These are phyloP conservation scores for Grammomys surdaster DNA, from an alignment of 2,113 vertebrate genomes.

Conservation along the genomic window DNA sequence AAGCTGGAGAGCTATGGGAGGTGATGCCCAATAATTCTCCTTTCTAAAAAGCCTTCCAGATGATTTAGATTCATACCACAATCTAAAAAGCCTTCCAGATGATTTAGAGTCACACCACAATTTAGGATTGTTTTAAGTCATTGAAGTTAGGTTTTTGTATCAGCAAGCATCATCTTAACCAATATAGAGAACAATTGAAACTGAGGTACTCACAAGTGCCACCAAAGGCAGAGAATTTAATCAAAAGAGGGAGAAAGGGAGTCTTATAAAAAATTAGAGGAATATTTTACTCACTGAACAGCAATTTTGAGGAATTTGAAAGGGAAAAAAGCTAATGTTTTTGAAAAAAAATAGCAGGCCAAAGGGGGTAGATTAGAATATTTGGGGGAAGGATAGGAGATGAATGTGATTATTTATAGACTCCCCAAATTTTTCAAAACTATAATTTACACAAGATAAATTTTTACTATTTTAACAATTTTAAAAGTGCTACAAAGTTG, in stretches of 20 bases:
- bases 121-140: background rate
- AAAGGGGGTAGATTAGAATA: background rate
- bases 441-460: background rate
- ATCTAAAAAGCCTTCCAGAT: background rate
- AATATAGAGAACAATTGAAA: background rate
- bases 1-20: background rate
- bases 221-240: background rate
- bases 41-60: background rate
- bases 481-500: background rate
- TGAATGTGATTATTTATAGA: background rate
- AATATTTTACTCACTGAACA: background rate
- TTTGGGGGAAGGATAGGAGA: background rate
- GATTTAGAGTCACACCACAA: background rate
- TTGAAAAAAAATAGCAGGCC: background rate
- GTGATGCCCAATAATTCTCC: background rate
- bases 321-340: background rate
- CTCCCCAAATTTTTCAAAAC: background rate
- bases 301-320: background rate
- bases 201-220: background rate
- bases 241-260: background rate
- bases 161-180: slow-evolving; percentile 18
- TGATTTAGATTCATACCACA: background rate
- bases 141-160: background rate
- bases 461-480: background rate
- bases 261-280: background rate